Base-by-base conservation (phyloP, 30 jellyfish, hydroid and myxozoan species). In the Hydra vulgaris region DNA sequence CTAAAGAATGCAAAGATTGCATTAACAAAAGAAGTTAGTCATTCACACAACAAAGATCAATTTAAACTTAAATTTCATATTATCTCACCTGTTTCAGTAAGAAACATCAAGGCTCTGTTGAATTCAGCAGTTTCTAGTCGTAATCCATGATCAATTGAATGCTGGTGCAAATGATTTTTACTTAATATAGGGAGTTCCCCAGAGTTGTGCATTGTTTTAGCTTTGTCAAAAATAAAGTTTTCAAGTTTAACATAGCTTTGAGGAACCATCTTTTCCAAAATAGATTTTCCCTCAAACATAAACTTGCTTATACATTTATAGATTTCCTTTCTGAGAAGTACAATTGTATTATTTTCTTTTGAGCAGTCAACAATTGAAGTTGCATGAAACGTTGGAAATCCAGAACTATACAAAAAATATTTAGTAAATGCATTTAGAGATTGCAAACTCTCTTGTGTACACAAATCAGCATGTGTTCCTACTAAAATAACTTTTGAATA, bases 391-490 rank as follows among this genome's bases (percentile, higher is more conserved):
- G 53, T 27, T 3, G 98, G 98, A 69, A 92, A 84, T 21, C 98
- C 98, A 21, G 98, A 95, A 21, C 85, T 82, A 16, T 70, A 16
- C 77, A 87, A 72, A 86, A 83, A 92, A 22, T 78, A 80, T 5
- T 79, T 73, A 21, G 84, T 76, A 81, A 73, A 0, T 0, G 26
- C 78, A 55, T 52, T 73, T 25, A 86, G 79, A 20, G 70, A 26
- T 24, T 66, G 24, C 27, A 81, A 73, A 69, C 67, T 56, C 17
- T 80, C 88, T 3, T 79, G 23, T 66, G 76, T 76, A 17, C 87
- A 55, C 25, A 71, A 66, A 79, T 92, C 98, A 3, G 95, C 95
- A 75, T 92, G 96, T 18, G 98, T 87, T 1, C 98, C 98, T 27
- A 92, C 98, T 8, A 92, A 53, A 4, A 92, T 78, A 55, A 86